A percentile compares a stretch with the other conserved stretches of the same genome.
Evolutionary conservation across 1,140 invertebrate species (phyloP).

Genomic region (Belonocnema kinseyi): DNA sequence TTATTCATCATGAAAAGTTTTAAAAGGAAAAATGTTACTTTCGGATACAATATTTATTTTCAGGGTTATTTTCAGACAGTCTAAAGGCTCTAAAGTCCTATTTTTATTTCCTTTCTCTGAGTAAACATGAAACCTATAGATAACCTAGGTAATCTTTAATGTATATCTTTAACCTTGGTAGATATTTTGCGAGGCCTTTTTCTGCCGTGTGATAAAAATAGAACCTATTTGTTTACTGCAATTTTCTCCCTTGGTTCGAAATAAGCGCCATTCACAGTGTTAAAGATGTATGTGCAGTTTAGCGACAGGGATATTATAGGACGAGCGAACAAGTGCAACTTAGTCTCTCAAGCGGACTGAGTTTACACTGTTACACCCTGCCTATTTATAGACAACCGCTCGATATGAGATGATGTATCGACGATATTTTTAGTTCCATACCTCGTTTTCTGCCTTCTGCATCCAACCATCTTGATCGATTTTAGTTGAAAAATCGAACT

Average conservation of each 20-base stretch:
- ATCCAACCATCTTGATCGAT: slow-evolving; percentile 8
- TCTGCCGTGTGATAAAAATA: slow-evolving; percentile 23
- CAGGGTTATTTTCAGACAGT: background rate
- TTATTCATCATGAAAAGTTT: too few species aligned
- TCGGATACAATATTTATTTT: background rate
- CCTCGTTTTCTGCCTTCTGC: background rate
- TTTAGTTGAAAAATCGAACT: background rate
- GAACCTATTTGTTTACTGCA: slow-evolving; percentile 19
- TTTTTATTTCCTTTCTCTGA: background rate
- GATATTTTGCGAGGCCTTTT: slow-evolving; percentile 6
- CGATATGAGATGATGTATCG: slow-evolving; percentile 74
- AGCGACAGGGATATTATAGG: slow-evolving; percentile 9
- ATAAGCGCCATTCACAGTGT: slow-evolving; percentile 20
- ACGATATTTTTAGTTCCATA: slow-evolving; percentile 67
- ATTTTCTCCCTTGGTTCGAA: slow-evolving; percentile 18
- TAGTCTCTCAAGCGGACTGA: slow-evolving; percentile 32
- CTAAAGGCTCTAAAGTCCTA: background rate
- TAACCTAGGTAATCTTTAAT: slow-evolving; percentile 14
- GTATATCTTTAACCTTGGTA: slow-evolving; percentile 14
- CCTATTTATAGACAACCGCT: slow-evolving; percentile 72
- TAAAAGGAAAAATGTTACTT: too few species aligned
- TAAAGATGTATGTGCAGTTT: slow-evolving; percentile 17
- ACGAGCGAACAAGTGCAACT: slow-evolving; percentile 28
- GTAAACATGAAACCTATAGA: background rate
- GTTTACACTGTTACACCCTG: slow-evolving; percentile 49